Percentiles rank a stretch among this genome's conserved stretches.
phyloP scores from a whole-genome alignment of 1,140 invertebrate genomes.

The Papilio glaucus region DNA sequence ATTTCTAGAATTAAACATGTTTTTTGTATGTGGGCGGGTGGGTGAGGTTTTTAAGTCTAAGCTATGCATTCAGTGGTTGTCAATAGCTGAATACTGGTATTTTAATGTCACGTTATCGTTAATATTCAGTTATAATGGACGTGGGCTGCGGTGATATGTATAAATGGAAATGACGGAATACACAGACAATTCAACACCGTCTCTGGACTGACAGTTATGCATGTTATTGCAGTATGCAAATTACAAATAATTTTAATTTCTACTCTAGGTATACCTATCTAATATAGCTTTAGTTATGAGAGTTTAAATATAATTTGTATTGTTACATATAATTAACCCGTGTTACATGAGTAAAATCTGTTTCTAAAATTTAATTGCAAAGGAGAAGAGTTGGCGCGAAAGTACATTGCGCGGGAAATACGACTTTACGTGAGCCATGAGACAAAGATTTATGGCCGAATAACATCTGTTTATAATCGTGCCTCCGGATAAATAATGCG shows the following conservation, averaged over 20 bases:
- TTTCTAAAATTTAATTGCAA: background rate
- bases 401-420: constrained; percentile 32
- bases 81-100: constrained; percentile 17
- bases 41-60: background rate
- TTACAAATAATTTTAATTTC: background rate
- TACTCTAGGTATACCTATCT: no score
- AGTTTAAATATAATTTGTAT: background rate
- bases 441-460: constrained; percentile 71
- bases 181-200: background rate
- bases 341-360: background rate
- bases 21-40: constrained; percentile 7
- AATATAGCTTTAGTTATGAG: no score
- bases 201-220: no score
- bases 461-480: constrained; percentile 77
- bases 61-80: background rate
- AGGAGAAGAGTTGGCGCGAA: background rate
- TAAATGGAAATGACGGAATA: background rate
- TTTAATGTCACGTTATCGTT: constrained; percentile 13
- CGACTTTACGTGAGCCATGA: constrained; percentile 50
- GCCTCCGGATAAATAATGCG: constrained; percentile 65
- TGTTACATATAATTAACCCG: background rate
- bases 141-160: background rate
- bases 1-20: constrained; percentile 25
- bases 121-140: constrained; percentile 23
- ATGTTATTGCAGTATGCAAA: no score